These are phyloP conservation scores for Drosophila suzukii DNA, from an alignment of 1,140 invertebrate genomes.

Conservation along the genomic window DNA sequence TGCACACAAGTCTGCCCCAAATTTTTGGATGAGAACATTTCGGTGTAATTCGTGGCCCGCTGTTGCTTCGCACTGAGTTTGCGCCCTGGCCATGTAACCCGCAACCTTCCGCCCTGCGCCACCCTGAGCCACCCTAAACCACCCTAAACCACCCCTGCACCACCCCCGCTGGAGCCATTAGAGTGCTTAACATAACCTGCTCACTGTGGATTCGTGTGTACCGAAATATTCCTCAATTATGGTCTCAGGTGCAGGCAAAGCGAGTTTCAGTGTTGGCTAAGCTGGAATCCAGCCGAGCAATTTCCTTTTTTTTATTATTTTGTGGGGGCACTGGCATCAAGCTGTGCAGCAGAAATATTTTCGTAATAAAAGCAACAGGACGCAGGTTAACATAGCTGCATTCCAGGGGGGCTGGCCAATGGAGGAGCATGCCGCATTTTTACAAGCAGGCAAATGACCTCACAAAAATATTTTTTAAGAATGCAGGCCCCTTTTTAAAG, in stretches of 20 bases:
- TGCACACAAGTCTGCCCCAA: conserved; percentile 41
- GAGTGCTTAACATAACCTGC: conserved; percentile 60
- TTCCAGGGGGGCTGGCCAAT: not conserved
- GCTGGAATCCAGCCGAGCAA: conserved; percentile 6
- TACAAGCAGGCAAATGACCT: not conserved
- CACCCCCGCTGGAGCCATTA: conserved; percentile 9
- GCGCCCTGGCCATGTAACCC: conserved; percentile 49
- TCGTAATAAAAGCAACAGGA: not conserved
- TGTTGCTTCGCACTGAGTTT: conserved; percentile 63
- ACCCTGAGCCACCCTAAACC: not conserved
- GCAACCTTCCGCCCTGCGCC: conserved; percentile 1
- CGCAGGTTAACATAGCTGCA: not conserved
- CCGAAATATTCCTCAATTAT: conserved; percentile 51
- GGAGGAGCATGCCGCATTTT: not conserved
- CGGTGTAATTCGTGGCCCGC: conserved; percentile 37
- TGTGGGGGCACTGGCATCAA: not conserved
- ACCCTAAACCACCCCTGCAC: not conserved
- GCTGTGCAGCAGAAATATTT: conserved; percentile 18
- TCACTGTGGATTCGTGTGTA: conserved; percentile 67
- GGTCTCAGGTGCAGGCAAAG: conserved; percentile 20
- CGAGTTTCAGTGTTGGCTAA: conserved; percentile 28
- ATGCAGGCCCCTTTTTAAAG: not conserved
- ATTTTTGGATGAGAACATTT: conserved; percentile 51
- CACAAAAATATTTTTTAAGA: not conserved
- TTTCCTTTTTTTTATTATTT: not conserved